phyloP scores from a whole-genome alignment of 2,888 invertebrate genomes.

The Tachina lurida region DNA sequence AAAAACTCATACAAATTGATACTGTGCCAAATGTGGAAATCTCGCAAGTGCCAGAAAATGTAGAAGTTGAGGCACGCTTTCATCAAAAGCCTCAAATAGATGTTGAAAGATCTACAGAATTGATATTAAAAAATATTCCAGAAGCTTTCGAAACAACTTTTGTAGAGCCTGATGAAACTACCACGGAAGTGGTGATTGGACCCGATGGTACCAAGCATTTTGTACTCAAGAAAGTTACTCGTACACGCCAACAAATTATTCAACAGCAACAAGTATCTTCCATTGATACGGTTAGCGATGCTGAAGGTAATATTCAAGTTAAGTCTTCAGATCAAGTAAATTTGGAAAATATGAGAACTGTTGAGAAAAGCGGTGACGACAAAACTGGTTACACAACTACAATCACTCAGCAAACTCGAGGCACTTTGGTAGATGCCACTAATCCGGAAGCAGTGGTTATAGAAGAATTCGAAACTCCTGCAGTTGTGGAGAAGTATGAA shows the following conservation, averaged over 20 bases:
- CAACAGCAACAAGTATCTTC: conserved; percentile 86
- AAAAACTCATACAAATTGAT: conserved; percentile 89
- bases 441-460: conserved; percentile 77
- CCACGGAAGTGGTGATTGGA: conserved; percentile 90
- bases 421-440: conserved; percentile 77
- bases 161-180: conserved; percentile 92
- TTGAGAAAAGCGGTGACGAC: conserved; percentile 83
- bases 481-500: conserved; percentile 80
- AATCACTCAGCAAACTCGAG: conserved; percentile 76
- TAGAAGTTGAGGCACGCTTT: conserved; percentile 89
- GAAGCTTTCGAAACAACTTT: conserved; percentile 92
- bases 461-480: conserved; percentile 79
- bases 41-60: conserved; percentile 85
- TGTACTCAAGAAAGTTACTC: conserved; percentile 89
- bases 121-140: conserved; percentile 89
- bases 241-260: conserved; percentile 87
- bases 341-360: conserved; percentile 84
- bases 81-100: conserved; percentile 84
- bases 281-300: conserved; percentile 84
- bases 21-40: conserved; percentile 85
- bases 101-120: conserved; percentile 85
- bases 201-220: conserved; percentile 92
- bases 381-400: conserved; percentile 84
- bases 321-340: conserved; percentile 85
- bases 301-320: conserved; percentile 86